Conservation (phyloP, 2,113 vertebrate genomes). For the Plecturocebus donacophilus region DNA sequence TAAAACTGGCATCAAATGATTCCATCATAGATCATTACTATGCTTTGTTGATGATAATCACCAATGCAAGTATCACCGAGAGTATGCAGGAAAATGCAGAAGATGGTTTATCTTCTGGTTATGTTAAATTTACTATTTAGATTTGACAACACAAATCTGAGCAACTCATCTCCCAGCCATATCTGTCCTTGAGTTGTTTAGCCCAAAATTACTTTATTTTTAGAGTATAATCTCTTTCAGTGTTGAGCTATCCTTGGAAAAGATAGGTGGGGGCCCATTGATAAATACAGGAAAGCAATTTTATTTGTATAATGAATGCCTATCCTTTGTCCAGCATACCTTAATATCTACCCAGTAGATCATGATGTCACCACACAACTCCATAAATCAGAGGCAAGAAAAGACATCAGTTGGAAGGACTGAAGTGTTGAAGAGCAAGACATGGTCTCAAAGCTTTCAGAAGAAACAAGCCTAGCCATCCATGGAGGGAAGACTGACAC, state of each 20-base stretch:
- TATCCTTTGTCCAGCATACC: neutral
- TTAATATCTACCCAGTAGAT: neutral
- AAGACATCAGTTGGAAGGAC: neutral
- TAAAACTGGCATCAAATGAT: neutral
- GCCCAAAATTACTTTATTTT: neutral
- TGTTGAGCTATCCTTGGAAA: neutral
- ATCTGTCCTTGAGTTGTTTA: neutral
- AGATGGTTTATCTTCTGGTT: neutral
- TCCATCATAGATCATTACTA: neutral
- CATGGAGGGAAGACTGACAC: neutral
- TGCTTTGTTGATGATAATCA: neutral
- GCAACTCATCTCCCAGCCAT: neutral
- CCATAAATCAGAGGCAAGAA: neutral
- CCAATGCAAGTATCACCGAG: neutral
- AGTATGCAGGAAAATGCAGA: neutral
- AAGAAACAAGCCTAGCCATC: neutral
- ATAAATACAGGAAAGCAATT: neutral
- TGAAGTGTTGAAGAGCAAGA: neutral
- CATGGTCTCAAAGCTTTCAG: neutral
- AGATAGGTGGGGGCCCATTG: accelerated
- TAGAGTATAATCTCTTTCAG: neutral
- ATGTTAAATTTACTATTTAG: neutral
- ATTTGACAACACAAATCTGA: neutral
- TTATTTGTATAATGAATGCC: neutral
- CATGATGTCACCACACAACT: neutral